Conservation (phyloP, 2,797 vertebrate species). For the Orestias chungarensis region DNA sequence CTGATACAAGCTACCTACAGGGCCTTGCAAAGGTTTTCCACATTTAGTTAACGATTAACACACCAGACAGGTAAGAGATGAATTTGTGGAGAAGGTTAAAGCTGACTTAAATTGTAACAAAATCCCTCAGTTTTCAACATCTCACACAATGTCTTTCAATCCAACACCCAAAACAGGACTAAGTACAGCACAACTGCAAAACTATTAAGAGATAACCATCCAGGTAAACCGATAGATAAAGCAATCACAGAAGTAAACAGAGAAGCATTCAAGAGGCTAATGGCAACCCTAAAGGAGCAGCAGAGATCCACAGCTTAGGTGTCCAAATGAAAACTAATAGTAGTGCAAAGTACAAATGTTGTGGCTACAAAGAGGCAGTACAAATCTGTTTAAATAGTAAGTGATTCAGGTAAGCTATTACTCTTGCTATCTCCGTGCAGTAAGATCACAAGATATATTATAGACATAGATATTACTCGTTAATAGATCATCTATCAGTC, state of each 20-base stretch:
- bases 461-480: not conserved
- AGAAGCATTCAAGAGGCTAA: too few relatives aligned
- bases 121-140: too few relatives aligned
- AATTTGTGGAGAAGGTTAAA: too few relatives aligned
- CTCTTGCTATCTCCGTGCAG: not conserved
- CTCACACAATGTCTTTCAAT: too few relatives aligned
- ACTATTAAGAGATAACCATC: not conserved
- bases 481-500: not conserved
- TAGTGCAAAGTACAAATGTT: not conserved
- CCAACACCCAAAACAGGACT: not conserved
- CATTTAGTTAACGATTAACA: not conserved
- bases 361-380: not conserved
- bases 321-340: not conserved
- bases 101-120: too few relatives aligned
- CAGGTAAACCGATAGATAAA: too few relatives aligned
- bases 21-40: not conserved
- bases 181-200: not conserved
- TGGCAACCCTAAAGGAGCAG: not conserved
- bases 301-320: not conserved
- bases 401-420: not conserved
- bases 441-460: not conserved
- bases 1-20: not conserved
- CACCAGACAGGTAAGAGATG: not conserved
- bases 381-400: not conserved
- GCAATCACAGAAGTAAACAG: too few relatives aligned